Percentiles rank a stretch among this genome's conserved stretches.
Evolutionary conservation across 2,888 invertebrate species (phyloP).

Genomic region (Drosophila kambysellisi): DNA sequence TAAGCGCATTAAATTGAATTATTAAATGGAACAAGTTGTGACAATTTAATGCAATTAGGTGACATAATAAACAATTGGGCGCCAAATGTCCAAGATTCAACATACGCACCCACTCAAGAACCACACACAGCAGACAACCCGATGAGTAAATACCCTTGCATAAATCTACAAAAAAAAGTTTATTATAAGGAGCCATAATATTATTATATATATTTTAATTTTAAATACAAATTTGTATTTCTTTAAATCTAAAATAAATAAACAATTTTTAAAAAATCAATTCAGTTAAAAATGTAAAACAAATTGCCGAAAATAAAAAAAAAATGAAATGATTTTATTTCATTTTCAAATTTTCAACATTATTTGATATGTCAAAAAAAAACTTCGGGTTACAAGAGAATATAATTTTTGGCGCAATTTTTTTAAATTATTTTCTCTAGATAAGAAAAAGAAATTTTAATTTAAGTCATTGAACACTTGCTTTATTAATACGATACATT

Average conservation of each 20-base stretch:
- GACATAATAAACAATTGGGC: constrained; percentile 68
- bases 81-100: constrained; percentile 47
- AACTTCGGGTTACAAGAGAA: background rate
- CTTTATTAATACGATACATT: background rate
- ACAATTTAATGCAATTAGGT: constrained; percentile 59
- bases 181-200: too few species aligned
- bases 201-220: too few species aligned
- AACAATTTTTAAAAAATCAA: too few species aligned
- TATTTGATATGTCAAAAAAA: background rate
- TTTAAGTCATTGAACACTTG: background rate
- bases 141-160: background rate
- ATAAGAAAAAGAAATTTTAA: background rate
- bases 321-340: background rate
- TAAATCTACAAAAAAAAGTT: too few species aligned
- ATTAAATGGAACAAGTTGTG: constrained; percentile 36
- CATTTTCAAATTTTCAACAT: background rate
- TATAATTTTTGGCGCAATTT: background rate
- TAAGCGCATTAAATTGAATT: constrained; percentile 35
- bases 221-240: too few species aligned
- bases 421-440: background rate
- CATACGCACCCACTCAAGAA: background rate
- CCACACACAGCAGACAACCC: background rate
- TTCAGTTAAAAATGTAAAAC: background rate
- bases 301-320: background rate
- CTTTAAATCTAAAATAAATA: too few species aligned